Evolutionary conservation across 2,113 vertebrate genomes (phyloP).

Genomic region (Oreochromis aureus): DNA sequence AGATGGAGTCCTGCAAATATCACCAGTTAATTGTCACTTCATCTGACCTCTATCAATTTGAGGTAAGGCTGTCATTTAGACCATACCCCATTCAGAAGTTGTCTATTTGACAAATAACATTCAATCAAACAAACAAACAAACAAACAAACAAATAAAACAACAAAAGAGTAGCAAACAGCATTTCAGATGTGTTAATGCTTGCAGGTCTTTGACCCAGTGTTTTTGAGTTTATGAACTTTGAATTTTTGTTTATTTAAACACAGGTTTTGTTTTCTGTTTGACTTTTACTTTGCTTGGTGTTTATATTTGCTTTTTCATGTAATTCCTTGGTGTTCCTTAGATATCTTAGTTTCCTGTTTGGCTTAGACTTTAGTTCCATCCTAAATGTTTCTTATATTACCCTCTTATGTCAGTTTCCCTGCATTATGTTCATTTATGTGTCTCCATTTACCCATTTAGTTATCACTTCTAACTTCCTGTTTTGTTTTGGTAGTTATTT

Average conservation of each 20-base stretch:
- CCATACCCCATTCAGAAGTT: not conserved
- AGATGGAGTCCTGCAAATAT: conserved; percentile 76
- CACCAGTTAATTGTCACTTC: not conserved
- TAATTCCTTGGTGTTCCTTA: accelerated
- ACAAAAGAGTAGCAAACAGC: not conserved
- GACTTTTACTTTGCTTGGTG: not conserved
- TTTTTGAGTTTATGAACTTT: not conserved
- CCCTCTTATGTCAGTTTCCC: not conserved
- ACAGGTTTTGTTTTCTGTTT: not conserved
- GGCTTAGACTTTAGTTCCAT: not conserved
- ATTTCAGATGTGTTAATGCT: not conserved
- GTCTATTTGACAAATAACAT: not conserved
- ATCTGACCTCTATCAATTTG: not conserved
- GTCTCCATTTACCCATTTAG: not conserved
- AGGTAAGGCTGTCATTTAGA: accelerated
- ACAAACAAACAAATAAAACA: not conserved
- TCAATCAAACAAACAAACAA: not conserved
- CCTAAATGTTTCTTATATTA: not conserved
- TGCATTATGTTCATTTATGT: not conserved
- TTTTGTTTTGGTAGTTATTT: not conserved
- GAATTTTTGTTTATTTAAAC: not conserved
- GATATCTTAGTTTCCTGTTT: not conserved
- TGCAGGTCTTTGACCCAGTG: not conserved
- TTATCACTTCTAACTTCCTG: not conserved
- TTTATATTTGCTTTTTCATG: accelerated